Evolutionary conservation across 1,140 invertebrate species (phyloP), one percentile per base, ranked within the genome.

Genomic region (Microplitis mediator): DNA sequence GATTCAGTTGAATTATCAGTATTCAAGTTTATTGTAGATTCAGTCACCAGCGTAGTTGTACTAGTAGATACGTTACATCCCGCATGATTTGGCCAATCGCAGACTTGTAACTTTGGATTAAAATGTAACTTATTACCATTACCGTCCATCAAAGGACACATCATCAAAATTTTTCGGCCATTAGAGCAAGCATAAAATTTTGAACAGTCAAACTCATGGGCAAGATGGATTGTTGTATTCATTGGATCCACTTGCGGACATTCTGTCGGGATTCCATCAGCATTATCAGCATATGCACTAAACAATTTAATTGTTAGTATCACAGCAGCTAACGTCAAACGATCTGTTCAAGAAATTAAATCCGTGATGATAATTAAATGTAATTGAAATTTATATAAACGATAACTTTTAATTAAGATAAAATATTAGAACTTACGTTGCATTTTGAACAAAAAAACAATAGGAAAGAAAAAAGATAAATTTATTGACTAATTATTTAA

Each of bases 121-220:
- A 91, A 91, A 61, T 87, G 79, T 8, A 88, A 77, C 1, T 78
- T 80, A 0, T 69, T 72, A 6, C 74, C 75, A 52, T n/a, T 4
- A 6, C 4, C 23, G 61, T 73, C 64, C 50, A 74, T 67, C 4
- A 54, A 63, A 1, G 85, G 80, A 74, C 91, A 92, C 0, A 63
- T 32, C 69, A 89, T 85, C 64, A 85, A 77, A 5, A 88, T 82
- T 60, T 89, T 87, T 11, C 77, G 69, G 0, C 87, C 88, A 62
- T 88, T 83, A 39, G 77, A 80, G 69, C 90, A 90, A 66, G 86
- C 84, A 81, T 86, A 91, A 82, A 88, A 91, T 74, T 86, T 85
- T 3, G 78, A 77, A 73, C 89, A 91, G 74, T 89, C 81, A 0
- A 73, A 76, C 60, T 85, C 86, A 65, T 89, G 85, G 0, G 87